phyloP scores from a whole-genome alignment of 1,140 invertebrate species.

The Campoletis sonorensis region DNA sequence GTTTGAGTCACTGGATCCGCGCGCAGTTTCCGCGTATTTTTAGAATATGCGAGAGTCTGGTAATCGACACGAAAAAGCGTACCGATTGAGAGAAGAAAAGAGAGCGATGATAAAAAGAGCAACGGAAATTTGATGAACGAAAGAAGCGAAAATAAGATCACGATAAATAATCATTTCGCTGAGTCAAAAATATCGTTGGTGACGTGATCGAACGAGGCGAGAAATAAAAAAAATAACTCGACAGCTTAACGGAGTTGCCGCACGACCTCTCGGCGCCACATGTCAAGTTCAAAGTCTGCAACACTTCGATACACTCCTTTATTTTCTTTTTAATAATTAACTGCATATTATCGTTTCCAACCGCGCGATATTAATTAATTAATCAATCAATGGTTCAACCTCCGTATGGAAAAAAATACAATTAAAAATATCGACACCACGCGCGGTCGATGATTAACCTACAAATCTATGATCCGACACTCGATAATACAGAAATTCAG shows the following conservation, averaged over 20 bases:
- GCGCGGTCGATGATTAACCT: not conserved
- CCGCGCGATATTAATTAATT: too few relatives aligned
- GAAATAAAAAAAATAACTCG: not conserved
- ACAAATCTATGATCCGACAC: not conserved
- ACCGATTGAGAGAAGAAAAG: conserved; percentile 7
- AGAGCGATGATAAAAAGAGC: conserved; percentile 46
- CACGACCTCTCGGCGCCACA: not conserved
- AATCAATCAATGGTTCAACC: too few relatives aligned
- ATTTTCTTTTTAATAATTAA: not conserved
- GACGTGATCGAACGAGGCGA: conserved; percentile 21
- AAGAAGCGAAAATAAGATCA: conserved; percentile 14
- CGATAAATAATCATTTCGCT: conserved; percentile 38
- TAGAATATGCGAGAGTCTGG: conserved; percentile 60
- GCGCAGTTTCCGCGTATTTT: conserved; percentile 64
- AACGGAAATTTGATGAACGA: not conserved
- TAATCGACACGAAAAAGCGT: conserved; percentile 13
- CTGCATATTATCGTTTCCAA: too few relatives aligned
- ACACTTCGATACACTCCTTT: not conserved
- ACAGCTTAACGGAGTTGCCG: not conserved
- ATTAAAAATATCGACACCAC: too few relatives aligned
- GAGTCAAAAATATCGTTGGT: conserved; percentile 30
- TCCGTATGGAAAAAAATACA: too few relatives aligned
- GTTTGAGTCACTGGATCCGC: conserved; percentile 68
- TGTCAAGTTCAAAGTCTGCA: conserved; percentile 40
- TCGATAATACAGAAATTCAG: not conserved